Evolutionary conservation across 2,797 vertebrate species (phyloP), one percentile per base, ranked within the genome.

Genomic region (Diplodus sargus): DNA sequence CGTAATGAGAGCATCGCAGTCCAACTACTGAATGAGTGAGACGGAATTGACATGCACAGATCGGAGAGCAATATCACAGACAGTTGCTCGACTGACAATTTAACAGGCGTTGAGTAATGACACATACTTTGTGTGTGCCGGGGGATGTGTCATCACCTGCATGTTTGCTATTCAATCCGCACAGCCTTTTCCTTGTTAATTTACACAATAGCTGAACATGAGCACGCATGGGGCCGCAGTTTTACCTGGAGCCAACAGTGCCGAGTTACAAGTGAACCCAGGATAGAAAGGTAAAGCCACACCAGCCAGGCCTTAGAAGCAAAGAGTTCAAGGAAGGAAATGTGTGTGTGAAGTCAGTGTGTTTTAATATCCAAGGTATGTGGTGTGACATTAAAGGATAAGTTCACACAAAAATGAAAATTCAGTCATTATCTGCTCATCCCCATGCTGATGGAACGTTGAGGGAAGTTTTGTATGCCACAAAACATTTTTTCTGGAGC

Each of bases 111-210:
- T 92, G 89, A 92, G 87, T 91, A 93, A 94, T 91, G 93, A 84
- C 89, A 87, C 89, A 90, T 93, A 93, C 91, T 94, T 93, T 94
- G 87, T 93, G 84, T 85, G 84, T 61, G 87, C 78, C 23, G 81
- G 75, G 91, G 91, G 88, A 91, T 91, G 86, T 95, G 93, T 95
- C 93, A 95, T 95, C 94, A 92, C 93, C 91, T 93, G 93, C 91
- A 91, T 94, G 93, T 95, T 93, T 91, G 93, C 93, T 90, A 95
- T 95, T 95, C 94, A 93, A 95, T 93, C 90, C 67, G 53, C 89
- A 79, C 88, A 84, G 91, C 84, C 83, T 91, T 93, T 92, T 92
- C 85, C 93, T 92, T 94, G 93, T 94, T 92, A 91, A 92, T 94
- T 91, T 90, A 92, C 93, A 93, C 94, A 94, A 95, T 91, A 86